phyloP scores from a whole-genome alignment of 2,113 vertebrate genomes.

The Centropus unirufus region DNA sequence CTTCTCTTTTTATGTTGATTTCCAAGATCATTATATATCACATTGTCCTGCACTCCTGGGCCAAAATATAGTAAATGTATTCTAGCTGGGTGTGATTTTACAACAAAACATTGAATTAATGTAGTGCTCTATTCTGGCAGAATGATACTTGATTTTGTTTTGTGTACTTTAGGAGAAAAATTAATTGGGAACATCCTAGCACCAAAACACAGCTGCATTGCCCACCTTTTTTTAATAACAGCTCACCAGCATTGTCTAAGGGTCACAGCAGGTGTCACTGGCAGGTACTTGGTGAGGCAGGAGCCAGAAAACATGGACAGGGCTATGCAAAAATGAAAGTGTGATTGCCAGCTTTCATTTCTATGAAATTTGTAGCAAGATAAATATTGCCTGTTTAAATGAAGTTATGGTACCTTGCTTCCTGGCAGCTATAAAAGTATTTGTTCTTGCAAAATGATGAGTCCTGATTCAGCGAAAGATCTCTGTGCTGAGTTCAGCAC shows the following conservation, averaged over 20 bases:
- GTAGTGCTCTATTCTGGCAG: neutral
- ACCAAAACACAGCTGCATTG: neutral
- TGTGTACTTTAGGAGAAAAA: neutral
- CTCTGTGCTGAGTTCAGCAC: neutral
- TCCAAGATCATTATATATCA: neutral
- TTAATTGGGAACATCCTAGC: neutral
- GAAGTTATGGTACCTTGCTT: neutral
- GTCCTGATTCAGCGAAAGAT: neutral
- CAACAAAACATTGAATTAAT: neutral
- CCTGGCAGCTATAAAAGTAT: neutral
- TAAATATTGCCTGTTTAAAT: neutral
- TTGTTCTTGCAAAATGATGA: constrained; percentile 5
- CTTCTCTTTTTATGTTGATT: neutral
- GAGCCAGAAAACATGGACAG: neutral
- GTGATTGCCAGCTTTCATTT: neutral
- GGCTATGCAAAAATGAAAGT: neutral
- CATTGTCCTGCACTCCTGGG: neutral
- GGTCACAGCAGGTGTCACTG: neutral
- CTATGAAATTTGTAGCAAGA: neutral
- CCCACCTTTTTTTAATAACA: neutral
- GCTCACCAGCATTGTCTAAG: neutral
- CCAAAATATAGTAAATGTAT: neutral
- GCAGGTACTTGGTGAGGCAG: neutral
- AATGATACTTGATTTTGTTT: neutral
- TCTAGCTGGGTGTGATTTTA: neutral